Base-by-base conservation (phyloP, 2,888 invertebrate genomes). In the Plagodis pulveraria region DNA sequence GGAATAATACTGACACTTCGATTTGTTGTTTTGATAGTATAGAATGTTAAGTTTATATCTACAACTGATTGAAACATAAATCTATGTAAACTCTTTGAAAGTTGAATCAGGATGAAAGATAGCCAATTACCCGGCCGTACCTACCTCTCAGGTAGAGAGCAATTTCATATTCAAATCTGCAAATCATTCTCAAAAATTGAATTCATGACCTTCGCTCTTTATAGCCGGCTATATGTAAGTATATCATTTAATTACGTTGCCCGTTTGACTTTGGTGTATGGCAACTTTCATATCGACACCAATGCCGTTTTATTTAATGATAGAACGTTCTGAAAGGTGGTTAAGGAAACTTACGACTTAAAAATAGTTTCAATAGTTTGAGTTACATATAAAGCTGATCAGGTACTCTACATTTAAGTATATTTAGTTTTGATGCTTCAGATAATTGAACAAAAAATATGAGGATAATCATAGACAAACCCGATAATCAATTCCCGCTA, bases 261-360 rank as follows among this genome's bases (percentile, higher is more conserved):
- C 68, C 67, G 62, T 56, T 45, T 22, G 22, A 22, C 22, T 22
- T 22, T 56, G 61, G 64, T 62, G 68, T 63, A 73, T 51, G 50
- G 77, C 77, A 73, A 80, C 79, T 79, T 80, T 81, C 78, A 74
- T 77, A 76, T 75, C 62, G 70, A 71, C 69, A 77, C 65, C 80
- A 81, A 81, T 81, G 77, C 72, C 78, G 69, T 67, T 74, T 69
- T 51, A 57, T 73, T 49, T 10, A 40, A 40, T 36, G 35, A 35
- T 50, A 38, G 58, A 62, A 58, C 52, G 47, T 50, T 62, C 56
- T 52, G 42, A 49, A 49, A 22, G 22, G 22, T 22, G 4, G 22
- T 22, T 22, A 22, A 22, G 22, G 22, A 22, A 22, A 22, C 22
- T 22, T 22, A 22, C 4, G 22, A 22, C 22, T 22, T 22, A 22